Evolutionary conservation across 2,113 vertebrate genomes (phyloP).

Genomic region (Corythaeola cristata): DNA sequence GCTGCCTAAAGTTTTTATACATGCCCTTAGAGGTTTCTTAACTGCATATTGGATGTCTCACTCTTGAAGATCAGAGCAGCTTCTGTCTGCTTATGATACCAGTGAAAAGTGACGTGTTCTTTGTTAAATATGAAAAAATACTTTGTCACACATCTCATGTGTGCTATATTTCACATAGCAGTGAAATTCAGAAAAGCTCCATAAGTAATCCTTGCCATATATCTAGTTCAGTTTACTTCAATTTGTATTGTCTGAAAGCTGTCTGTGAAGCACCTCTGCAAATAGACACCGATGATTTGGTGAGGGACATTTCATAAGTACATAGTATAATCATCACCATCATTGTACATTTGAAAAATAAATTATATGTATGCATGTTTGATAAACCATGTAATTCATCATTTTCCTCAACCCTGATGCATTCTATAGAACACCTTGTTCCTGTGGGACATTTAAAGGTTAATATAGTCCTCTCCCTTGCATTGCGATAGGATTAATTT

Average conservation of each 20-base stretch:
- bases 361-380: not conserved
- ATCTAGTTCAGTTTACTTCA: not conserved
- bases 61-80: not conserved
- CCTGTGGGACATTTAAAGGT: not conserved
- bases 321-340: not conserved
- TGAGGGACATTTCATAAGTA: not conserved
- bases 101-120: not conserved
- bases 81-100: not conserved
- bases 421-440: not conserved
- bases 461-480: not conserved
- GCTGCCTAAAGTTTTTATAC: not conserved
- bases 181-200: not conserved
- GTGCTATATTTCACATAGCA: not conserved
- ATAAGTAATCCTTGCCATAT: not conserved
- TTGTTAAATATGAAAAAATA: conserved; percentile 5
- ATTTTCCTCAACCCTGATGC: not conserved
- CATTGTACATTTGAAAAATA: not conserved
- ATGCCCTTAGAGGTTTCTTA: not conserved
- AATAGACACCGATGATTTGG: not conserved
- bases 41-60: not conserved
- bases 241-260: not conserved
- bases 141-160: not conserved
- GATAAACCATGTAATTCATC: not conserved
- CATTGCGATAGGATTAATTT: not conserved
- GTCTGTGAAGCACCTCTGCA: not conserved